Evolutionary conservation across 1,140 invertebrate genomes (phyloP).

Genomic region (Megalonaias nervosa): DNA sequence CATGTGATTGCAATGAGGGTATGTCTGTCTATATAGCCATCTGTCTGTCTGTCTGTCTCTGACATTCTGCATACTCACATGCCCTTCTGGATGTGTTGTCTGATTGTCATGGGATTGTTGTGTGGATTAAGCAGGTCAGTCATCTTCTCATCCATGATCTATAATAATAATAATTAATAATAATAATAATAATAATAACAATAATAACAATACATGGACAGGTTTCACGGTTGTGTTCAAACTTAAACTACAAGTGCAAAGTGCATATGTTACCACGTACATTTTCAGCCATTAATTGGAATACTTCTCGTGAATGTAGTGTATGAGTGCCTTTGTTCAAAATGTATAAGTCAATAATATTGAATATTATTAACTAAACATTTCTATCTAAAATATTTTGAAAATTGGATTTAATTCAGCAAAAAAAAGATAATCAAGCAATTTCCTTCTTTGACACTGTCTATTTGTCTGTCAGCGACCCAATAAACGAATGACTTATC

Average conservation of each 20-base stretch:
- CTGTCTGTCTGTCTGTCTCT: not conserved
- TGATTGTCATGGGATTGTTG: conserved; percentile 57
- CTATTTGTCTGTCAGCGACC: too few species aligned
- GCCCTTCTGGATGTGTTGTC: conserved; percentile 63
- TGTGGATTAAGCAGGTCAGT: conserved; percentile 66
- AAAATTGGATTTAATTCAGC: too few species aligned
- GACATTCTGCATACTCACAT: conserved; percentile 49
- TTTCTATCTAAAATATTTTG: too few species aligned
- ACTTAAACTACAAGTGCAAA: not conserved
- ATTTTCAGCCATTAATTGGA: too few species aligned
- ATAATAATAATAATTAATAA: conserved; percentile 3
- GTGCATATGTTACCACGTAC: not conserved
- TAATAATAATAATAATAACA: not conserved
- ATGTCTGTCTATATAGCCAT: too few species aligned
- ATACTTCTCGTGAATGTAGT: too few species aligned
- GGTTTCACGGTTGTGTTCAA: not conserved
- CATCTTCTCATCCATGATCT: conserved; percentile 66
- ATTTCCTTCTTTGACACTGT: too few species aligned
- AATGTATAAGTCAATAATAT: too few species aligned
- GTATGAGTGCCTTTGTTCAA: too few species aligned
- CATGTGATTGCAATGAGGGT: not conserved
- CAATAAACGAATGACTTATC: too few species aligned
- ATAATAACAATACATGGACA: not conserved
- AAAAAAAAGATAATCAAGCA: too few species aligned
- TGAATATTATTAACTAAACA: not conserved